Evolutionary conservation across 2,888 invertebrate genomes (phyloP).

Genomic region (Micoletzkya japonica): DNA sequence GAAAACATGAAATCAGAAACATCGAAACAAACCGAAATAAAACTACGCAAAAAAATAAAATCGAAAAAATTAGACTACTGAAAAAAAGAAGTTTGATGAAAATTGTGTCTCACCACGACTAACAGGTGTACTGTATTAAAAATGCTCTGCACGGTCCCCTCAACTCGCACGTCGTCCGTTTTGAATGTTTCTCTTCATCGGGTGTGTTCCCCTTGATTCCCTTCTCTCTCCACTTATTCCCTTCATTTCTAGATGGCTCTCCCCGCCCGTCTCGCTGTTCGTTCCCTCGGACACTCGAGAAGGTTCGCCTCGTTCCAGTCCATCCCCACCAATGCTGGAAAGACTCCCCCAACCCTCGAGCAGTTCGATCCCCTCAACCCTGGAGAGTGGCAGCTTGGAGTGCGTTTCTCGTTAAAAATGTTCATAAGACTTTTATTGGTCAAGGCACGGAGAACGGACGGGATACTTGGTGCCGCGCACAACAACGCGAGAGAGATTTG

Average conservation of each 20-base stretch:
- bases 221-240: background rate
- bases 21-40: background rate
- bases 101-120: background rate
- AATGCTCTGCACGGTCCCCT: background rate
- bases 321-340: slow-evolving; percentile 55
- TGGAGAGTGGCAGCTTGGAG: slow-evolving; percentile 59
- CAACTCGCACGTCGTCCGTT: background rate
- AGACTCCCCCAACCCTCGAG: slow-evolving; percentile 57
- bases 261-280: slow-evolving; percentile 25
- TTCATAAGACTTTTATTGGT: no score
- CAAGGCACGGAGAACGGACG: no score
- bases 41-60: background rate
- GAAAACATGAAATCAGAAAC: background rate
- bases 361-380: slow-evolving; percentile 62
- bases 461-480: no score
- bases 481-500: no score
- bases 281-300: slow-evolving; percentile 44
- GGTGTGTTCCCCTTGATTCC: background rate
- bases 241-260: slow-evolving; percentile 6
- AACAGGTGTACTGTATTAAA: background rate
- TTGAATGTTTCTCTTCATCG: no score
- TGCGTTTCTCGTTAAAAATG: slow-evolving; percentile 28
- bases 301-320: slow-evolving; percentile 49
- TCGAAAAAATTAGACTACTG: no score
- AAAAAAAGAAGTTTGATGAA: background rate